Percentiles rank a stretch among this genome's conserved stretches.
Evolutionary conservation across 2,888 invertebrate species (phyloP).

Genomic region (Cybosia mesomella): DNA sequence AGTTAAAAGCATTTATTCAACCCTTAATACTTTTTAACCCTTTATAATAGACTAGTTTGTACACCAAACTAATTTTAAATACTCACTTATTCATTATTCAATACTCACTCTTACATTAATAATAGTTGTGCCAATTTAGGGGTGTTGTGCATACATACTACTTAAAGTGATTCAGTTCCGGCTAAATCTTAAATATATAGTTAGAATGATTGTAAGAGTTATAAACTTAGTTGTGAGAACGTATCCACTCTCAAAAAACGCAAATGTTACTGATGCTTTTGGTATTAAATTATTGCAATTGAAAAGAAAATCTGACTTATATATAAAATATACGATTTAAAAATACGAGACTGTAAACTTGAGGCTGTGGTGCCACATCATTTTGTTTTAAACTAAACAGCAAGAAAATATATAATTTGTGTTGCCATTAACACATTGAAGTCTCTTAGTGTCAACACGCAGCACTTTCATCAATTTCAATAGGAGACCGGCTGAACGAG

Average conservation of each 20-base stretch:
- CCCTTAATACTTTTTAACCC: not conserved
- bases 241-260: too few relatives aligned
- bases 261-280: too few relatives aligned
- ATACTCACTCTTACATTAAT: not conserved
- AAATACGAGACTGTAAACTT: too few relatives aligned
- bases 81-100: not conserved
- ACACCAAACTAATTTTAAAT: not conserved
- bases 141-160: not conserved
- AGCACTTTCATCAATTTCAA: not conserved
- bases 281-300: too few relatives aligned
- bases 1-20: not conserved
- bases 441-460: not conserved
- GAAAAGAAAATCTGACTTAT: too few relatives aligned
- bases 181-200: not conserved
- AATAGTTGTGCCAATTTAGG: not conserved
- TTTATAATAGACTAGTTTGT: not conserved
- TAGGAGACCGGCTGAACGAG: not conserved
- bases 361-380: not conserved
- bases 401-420: not conserved
- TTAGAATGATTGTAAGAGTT: too few relatives aligned
- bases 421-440: conserved; percentile 4
- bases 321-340: too few relatives aligned
- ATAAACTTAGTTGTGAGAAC: too few relatives aligned
- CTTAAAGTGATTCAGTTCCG: not conserved
- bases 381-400: not conserved